These are phyloP conservation scores for Marronus borbonicus DNA, from an alignment of 2,888 invertebrate genomes.

Conservation along the genomic window DNA sequence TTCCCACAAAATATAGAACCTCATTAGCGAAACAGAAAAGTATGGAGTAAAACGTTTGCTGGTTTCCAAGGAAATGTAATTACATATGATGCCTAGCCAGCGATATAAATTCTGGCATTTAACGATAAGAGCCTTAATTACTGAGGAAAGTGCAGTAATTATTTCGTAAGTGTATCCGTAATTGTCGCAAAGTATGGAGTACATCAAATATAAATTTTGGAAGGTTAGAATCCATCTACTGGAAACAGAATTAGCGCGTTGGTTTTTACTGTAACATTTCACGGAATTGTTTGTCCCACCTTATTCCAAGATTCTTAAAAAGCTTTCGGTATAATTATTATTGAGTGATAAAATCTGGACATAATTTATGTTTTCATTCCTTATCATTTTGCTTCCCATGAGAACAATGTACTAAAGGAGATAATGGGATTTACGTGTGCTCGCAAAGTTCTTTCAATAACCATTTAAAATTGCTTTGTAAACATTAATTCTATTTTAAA, in stretches of 20 bases:
- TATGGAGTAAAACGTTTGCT: too few relatives aligned
- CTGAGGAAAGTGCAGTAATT: conserved; percentile 4
- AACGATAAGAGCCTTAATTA: conserved; percentile 7
- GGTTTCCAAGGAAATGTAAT: too few relatives aligned
- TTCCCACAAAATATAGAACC: too few relatives aligned
- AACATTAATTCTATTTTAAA: not conserved
- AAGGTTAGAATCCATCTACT: not conserved
- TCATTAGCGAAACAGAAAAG: too few relatives aligned
- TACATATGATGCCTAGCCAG: too few relatives aligned
- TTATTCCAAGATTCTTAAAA: too few relatives aligned
- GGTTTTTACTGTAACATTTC: too few relatives aligned
- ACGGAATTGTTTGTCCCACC: too few relatives aligned
- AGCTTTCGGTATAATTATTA: too few relatives aligned
- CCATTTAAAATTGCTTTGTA: not conserved
- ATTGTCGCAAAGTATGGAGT: not conserved
- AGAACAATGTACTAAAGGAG: not conserved
- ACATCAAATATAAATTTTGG: not conserved
- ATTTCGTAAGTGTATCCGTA: not conserved
- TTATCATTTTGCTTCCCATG: too few relatives aligned
- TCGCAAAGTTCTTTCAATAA: not conserved
- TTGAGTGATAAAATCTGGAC: too few relatives aligned
- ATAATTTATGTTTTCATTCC: too few relatives aligned
- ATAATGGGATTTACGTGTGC: not conserved
- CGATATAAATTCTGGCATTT: not conserved
- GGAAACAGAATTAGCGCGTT: not conserved